phyloP scores from a whole-genome alignment of 2,797 vertebrate species.

The Sebastes kiyomatsui region DNA sequence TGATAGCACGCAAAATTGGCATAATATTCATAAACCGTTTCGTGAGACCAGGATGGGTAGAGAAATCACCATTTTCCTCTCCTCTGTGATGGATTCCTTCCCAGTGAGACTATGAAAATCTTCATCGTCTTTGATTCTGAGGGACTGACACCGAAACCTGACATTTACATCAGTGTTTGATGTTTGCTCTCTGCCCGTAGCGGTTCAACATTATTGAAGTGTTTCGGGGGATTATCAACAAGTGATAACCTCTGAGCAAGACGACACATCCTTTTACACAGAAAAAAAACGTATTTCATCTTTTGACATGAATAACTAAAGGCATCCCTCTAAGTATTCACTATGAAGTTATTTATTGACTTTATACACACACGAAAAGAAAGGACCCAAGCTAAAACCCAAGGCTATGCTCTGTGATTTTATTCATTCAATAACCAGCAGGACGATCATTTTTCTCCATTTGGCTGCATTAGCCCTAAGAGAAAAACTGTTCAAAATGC shows the following conservation, averaged over 20 bases:
- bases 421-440: constrained; percentile 65
- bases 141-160: constrained; percentile 5
- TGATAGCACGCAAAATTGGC: not conserved
- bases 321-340: not conserved
- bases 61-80: not conserved
- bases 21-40: not conserved
- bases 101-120: not conserved
- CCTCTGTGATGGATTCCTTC: constrained; percentile 5
- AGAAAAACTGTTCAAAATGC: constrained; percentile 24
- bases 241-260: not conserved
- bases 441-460: constrained; percentile 61
- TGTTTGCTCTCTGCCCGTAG: not conserved
- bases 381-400: constrained; percentile 7
- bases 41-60: not conserved
- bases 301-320: not conserved
- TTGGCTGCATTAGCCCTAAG: constrained; percentile 45
- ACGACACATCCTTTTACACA: not conserved
- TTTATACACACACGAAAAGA: constrained; percentile 1
- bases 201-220: not conserved
- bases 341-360: constrained; percentile 8
- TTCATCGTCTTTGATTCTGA: constrained; percentile 3
- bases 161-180: constrained; percentile 8
- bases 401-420: constrained; percentile 51
- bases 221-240: not conserved
- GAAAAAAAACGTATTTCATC: not conserved